Base-by-base conservation (phyloP, 2,113 vertebrate genomes). In the Ammodytes dubius region DNA sequence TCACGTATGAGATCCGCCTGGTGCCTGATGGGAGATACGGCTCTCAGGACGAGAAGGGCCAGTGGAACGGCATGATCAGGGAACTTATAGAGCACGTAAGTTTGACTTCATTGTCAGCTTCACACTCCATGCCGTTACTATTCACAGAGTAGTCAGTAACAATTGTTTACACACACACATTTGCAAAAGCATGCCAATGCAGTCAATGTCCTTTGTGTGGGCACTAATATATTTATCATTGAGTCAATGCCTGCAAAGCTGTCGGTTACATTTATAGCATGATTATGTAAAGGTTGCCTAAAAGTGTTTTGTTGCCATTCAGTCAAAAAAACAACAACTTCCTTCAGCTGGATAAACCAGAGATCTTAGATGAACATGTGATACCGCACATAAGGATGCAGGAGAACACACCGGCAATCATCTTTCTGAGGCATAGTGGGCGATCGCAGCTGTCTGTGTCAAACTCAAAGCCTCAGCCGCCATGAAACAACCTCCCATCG, bases 11-110 rank as follows among this genome's bases (percentile, higher is more conserved):
- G 91, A 98, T 99, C 91, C 97, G 96, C 0, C 94, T 99, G 89
- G 98, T 98, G 88, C 96, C 97, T 9, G 98, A 99, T 0, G 97
- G 97, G 49, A 98, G 96, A 54, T 99, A 99, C 0, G 98, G 98
- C 61, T 98, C 96, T 0, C 98, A 98, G 93, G 98, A 99, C 0
- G 98, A 99, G 87, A 99, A 99, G 91, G 97, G 98, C 81, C 98
- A 98, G 92, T 99, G 98, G 98, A 99, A 98, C 1, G 98, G 98
- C 65, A 99, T 99, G 96, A 96, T 99, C 88, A 96, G 96, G 84
- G 98, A 99, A 84, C 97, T 99, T 73, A 98, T 99, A 4, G 98
- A 99, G 89, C 98, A 99, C 0, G 98, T 99, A 92, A 98, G 98
- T 97, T 54, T 40, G 35, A n/a, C 17, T 47, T 17, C 13, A 56